Conservation (phyloP, 2,113 vertebrate species). For the Urocynchramus pylzowi region DNA sequence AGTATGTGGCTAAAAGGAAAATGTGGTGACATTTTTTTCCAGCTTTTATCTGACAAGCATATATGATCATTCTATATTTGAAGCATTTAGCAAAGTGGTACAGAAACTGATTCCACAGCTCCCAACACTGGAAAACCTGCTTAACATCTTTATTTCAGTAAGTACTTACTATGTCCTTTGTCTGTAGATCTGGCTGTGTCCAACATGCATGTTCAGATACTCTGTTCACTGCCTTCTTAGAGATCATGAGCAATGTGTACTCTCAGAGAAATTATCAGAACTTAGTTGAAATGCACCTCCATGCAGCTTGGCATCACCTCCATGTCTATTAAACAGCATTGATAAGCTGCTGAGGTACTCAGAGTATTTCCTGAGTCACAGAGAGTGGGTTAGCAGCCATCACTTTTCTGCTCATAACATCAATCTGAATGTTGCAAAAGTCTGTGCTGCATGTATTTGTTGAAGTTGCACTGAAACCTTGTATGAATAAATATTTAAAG, state of each 20-base stretch:
- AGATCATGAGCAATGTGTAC: not conserved
- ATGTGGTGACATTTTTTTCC: constrained; percentile 68
- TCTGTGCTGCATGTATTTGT: not conserved
- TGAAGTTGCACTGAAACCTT: not conserved
- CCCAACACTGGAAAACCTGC: constrained; percentile 87
- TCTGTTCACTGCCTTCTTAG: not conserved
- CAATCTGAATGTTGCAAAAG: not conserved
- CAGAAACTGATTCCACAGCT: constrained; percentile 91
- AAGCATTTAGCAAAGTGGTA: constrained; percentile 91
- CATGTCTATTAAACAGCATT: not conserved
- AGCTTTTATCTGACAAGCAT: constrained; percentile 92
- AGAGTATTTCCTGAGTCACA: not conserved
- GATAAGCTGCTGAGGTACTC: not conserved
- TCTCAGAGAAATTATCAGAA: not conserved
- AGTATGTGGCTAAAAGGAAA: constrained; percentile 48
- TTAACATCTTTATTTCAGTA: constrained; percentile 92
- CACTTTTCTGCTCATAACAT: not conserved
- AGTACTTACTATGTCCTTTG: constrained; percentile 66
- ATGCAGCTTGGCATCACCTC: not conserved
- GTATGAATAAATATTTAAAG: not conserved
- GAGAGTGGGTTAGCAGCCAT: not conserved
- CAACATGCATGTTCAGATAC: not conserved
- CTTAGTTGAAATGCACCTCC: not conserved
- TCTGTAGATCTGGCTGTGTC: not conserved
- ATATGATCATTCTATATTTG: constrained; percentile 92